A percentile compares a stretch with the other conserved stretches of the same genome.
Evolutionary conservation across 2,113 vertebrate genomes (phyloP).

Genomic region (Marmota monax): DNA sequence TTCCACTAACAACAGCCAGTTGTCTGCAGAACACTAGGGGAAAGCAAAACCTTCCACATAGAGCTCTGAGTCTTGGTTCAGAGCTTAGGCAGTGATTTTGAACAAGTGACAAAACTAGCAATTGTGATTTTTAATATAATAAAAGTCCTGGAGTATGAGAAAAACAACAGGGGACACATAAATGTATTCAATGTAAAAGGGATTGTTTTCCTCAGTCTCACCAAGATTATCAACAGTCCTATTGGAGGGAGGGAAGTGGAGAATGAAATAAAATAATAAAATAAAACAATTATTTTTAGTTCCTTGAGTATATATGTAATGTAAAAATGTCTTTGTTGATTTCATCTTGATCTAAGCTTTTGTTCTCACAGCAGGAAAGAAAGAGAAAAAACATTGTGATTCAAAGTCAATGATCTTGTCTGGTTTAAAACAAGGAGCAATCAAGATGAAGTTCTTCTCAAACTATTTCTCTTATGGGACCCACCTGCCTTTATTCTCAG

Average conservation of each 20-base stretch:
- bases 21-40: background rate
- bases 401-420: background rate
- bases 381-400: background rate
- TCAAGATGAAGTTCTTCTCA: background rate
- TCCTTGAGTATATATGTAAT: background rate
- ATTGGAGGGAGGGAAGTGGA: background rate
- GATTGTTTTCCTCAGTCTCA: background rate
- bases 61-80: too few relatives aligned
- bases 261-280: background rate
- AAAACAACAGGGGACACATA: background rate
- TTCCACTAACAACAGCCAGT: background rate
- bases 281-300: background rate
- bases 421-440: background rate
- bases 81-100: background rate
- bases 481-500: background rate
- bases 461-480: background rate
- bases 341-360: background rate
- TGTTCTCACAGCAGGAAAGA: background rate
- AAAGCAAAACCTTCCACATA: background rate
- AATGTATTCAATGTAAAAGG: background rate
- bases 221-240: background rate
- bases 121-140: background rate
- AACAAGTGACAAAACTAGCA: background rate
- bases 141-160: background rate
- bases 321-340: background rate